These are phyloP conservation scores for Ophion slaviceki DNA, from an alignment of 2,888 invertebrate genomes.

Conservation along the genomic window DNA sequence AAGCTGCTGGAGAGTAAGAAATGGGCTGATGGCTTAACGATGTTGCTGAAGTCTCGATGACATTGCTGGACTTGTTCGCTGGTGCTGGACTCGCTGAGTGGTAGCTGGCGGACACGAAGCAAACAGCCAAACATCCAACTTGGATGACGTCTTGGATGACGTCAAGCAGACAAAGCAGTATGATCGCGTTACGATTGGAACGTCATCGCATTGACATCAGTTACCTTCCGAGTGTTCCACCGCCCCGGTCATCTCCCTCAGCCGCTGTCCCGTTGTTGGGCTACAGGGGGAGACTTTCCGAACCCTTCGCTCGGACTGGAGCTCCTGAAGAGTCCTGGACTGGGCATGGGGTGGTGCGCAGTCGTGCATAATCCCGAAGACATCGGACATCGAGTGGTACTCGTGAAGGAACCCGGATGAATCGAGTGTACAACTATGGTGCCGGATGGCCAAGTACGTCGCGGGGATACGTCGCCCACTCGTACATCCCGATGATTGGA, in stretches of 20 bases:
- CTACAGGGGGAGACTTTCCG: background rate
- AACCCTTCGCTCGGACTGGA: background rate
- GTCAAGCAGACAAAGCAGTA: too few relatives aligned
- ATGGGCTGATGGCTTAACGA: background rate
- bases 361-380: slow-evolving; percentile 44
- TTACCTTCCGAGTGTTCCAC: background rate
- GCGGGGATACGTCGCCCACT: slow-evolving; percentile 2
- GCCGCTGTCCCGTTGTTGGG: background rate
- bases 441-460: slow-evolving; percentile 46
- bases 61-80: background rate
- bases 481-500: slow-evolving; percentile 60
- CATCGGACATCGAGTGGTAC: slow-evolving; percentile 61
- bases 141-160: too few relatives aligned
- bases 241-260: background rate
- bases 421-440: slow-evolving; percentile 38
- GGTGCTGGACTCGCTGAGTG: too few relatives aligned
- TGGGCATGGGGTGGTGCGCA: background rate
- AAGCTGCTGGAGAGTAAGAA: background rate
- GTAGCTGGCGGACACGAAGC: too few relatives aligned
- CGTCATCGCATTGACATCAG: slow-evolving; percentile 14
- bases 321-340: slow-evolving; percentile 23
- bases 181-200: background rate
- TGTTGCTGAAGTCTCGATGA: background rate
- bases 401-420: slow-evolving; percentile 27
- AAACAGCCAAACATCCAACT: too few relatives aligned